Base-by-base conservation (phyloP, 2,113 vertebrate genomes). In the Pseudolaguvia tuberculata region DNA sequence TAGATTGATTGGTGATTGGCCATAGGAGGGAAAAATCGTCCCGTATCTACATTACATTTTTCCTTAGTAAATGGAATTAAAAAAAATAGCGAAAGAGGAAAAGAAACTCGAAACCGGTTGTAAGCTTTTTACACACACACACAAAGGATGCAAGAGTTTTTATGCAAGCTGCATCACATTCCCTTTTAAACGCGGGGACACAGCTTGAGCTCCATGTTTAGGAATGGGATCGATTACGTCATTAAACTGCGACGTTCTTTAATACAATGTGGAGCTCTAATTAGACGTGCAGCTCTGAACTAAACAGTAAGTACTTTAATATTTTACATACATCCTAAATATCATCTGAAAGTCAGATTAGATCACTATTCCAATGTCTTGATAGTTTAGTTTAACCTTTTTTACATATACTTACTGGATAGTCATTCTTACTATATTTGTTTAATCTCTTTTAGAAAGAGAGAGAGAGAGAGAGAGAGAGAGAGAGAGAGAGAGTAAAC, bases 91-190 rank as follows among this genome's bases (percentile, higher is more conserved):
- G 14, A 51, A 73, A 11, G 57, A 15, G 71, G 57, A 62, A 73
- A 73, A 62, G 71, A 51, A 73, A 73, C 71, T 39, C 57, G 47
- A 52, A 23, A 61, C 29, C 21, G 7, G 45, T 23, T 55, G 51
- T 25, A 48, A 10, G 20, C 1, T 31, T n/a, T 31, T 13, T n/a
- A 56, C 13, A 27, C 12, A 13, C 27, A 25, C n/a, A n/a, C n/a
- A n/a, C n/a, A n/a, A n/a, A n/a, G n/a, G n/a, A n/a, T n/a, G n/a
- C n/a, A 17, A 29, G 5, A 63, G n/a, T 18, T 3, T 29, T 10
- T 4, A 62, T 61, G 6, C 58, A 61, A 5, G 27, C 20, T 31
- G n/a, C 13, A 4, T 17, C 62, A 65, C 1, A 7, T 45, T 65
- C 42, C 14, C 7, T 3, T 47, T 23, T 10, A 21, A 63, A 18